Evolutionary conservation across 2,888 invertebrate genomes (phyloP), one percentile per base, ranked within the genome.

Genomic region (Hemaris fuciformis): DNA sequence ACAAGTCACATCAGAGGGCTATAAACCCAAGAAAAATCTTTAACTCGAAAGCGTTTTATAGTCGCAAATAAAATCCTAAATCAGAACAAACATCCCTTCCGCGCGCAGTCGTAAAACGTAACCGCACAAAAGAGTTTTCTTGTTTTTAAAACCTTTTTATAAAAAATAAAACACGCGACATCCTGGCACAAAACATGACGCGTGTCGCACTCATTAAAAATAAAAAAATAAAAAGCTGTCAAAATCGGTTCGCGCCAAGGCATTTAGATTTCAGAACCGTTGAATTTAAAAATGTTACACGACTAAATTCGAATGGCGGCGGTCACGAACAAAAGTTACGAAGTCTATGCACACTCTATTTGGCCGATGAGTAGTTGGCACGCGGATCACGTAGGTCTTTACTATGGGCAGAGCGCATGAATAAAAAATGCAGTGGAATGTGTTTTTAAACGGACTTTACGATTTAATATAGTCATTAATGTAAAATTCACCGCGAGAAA

Each of bases 111-210:
- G 48, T 60, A 42, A 46, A 48, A 60, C 46, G 38, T 27, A 61
- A 60, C 57, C 41, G 38, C 43, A 61, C 20, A 61, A 63, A 63
- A 25, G 27, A 60, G 57, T 63, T 53, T 57, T 31, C 59, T 63
- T 38, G 42, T 60, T 31, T 43, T 31, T 64, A 57, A 64, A 59
- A 68, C 67, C 61, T 62, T 63, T 71, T 70, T 69, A 62, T 65
- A 67, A 62, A 67, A 63, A 72, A 66, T 70, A 71, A 70, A 67
- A 66, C 43, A 63, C 61, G 65, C 66, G 64, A 68, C 68, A 66
- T 73, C 72, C 72, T 73, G 72, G 72, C 67, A 67, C 67, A 71
- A 70, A 71, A 69, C 67, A 65, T 62, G 69, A 67, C 73, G 71
- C 72, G 72, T 70, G 72, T 66, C 56, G 43, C 63, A 25, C 60